Base-by-base conservation (phyloP, 2,888 invertebrate genomes). In the Alloplasta piceator region DNA sequence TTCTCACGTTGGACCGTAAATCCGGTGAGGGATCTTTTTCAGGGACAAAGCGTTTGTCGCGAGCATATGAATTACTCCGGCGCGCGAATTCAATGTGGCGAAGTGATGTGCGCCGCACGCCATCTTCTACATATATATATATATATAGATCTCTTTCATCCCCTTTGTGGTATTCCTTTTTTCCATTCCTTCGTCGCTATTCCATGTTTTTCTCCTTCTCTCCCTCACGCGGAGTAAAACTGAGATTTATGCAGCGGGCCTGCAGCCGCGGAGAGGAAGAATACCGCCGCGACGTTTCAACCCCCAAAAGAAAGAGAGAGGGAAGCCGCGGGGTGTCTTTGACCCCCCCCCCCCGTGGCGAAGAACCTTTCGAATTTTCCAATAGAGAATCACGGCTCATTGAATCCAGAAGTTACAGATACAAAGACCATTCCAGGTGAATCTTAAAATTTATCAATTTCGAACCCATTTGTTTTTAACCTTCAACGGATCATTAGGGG, bases 11-110 rank as follows among this genome's bases (percentile, higher is more conserved):
- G 70, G 64, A 60, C 70, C 77, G 12, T 81, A 81, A 81, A 81
- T 81, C 77, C 64, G 26, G 48, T 26, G 68, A 58, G 43, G 52
- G 58, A 38, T 26, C 48, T 66, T 67, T 64, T 64, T 26, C 26
- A 3, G 81, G 73, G 81, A 81, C 81, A 81, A 79, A 81, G 77
- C 77, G 77, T 80, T 81, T 78, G 73, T 81, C 81, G 81, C 68
- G 50, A 67, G 77, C 58, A 77, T 26, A 26, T 81, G 73, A 81
- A 81, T 81, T 81, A 81, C 77, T 74, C 26, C 60, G 70, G 46
- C 73, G 64, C 70, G 58, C 64, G 46, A 74, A 81, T 81, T 81
- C 81, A 81, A 81, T 81, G 81, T 81, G 70, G 81, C 77, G 70
- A 78, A 77, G 81, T 73, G 81, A 80, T 70, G 52, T n/a, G 77